Conservation (phyloP, 1,140 invertebrate species). For the Drosophila yakuba region DNA sequence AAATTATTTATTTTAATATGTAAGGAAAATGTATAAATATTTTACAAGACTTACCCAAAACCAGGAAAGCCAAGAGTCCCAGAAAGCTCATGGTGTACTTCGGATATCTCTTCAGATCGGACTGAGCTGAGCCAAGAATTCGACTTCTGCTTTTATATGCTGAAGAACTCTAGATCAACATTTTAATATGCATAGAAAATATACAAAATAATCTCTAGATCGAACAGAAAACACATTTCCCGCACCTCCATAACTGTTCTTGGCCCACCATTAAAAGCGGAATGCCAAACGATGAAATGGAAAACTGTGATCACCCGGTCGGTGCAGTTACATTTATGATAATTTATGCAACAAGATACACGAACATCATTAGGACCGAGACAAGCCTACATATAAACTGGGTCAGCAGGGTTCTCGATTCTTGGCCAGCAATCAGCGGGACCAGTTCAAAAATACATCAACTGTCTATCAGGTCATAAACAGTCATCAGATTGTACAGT, state of each 20-base stretch:
- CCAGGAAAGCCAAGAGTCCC: conserved; percentile 23
- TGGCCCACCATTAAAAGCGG: conserved; percentile 32
- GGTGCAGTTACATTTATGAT: conserved; percentile 33
- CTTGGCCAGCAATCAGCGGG: conserved; percentile 4
- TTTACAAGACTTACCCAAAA: conserved; percentile 39
- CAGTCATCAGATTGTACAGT: conserved; percentile 17
- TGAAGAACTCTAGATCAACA: background rate
- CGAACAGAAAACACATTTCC: conserved; percentile 29
- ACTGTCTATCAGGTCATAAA: conserved; percentile 67
- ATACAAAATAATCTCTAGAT: conserved; percentile 33
- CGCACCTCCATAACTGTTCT: conserved; percentile 57
- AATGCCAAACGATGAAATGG: background rate
- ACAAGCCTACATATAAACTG: conserved; percentile 11
- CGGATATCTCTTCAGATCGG: conserved; percentile 10
- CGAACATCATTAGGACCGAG: conserved; percentile 9
- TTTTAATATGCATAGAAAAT: conserved; percentile 33
- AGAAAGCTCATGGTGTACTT: conserved; percentile 39
- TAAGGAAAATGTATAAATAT: too few relatives aligned
- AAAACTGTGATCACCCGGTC: conserved; percentile 23
- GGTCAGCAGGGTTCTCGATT: conserved; percentile 43
- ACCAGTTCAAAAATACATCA: conserved; percentile 27
- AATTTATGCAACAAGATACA: conserved; percentile 45
- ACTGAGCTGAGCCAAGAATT: conserved; percentile 32
- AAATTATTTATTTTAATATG: background rate
- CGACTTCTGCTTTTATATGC: conserved; percentile 44